Evolutionary conservation across 2,888 invertebrate species (phyloP), one percentile per base, ranked within the genome.

Genomic region (Ferrisia virgata): DNA sequence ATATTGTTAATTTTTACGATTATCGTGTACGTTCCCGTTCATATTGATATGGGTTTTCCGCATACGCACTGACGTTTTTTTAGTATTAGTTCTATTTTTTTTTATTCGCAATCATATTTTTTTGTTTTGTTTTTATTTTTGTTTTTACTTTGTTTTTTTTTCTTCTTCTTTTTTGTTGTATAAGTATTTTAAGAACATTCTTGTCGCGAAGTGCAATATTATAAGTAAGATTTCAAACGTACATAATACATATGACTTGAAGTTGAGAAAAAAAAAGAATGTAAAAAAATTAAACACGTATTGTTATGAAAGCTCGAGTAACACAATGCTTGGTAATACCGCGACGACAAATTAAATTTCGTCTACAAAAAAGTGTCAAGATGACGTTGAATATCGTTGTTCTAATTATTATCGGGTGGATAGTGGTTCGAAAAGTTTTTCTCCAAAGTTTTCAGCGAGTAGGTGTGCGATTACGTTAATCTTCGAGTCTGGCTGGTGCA

Each of bases 31-130:
- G 72, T 76, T 76, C 72, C 36, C 64, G 64, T 64, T 64, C 28
- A 18, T 80, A 80, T 81, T 81, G 81, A 81, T 81, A 81, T 81
- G 81, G 81, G 81, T 81, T 81, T 81, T 81, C 81, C 28, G 11
- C 18, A 36, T 22, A 36, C 72, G 72, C 72, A 28, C 64, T 64
- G 64, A 31, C 64, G 64, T 64, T 64, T 28, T n/a, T n/a, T 11
- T 64, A 64, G 64, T 28, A 18, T 25, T 64, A 64, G 64, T 3
- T 8, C 39, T 8, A 11, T 39, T 64, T 64, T 28, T 64, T 64
- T 64, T 64, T 64, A 31, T 64, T 53, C 53, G 64, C 28, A 64
- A 64, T 64, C 28, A 64, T 64, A 64, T 64, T 64, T 64, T 28
- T 64, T 28, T 64, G 3, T 28, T 31, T 64, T 13, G 25, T 64